Evolutionary conservation across 2,888 invertebrate genomes (phyloP).

Genomic region (Drosophila setosimentum): DNA sequence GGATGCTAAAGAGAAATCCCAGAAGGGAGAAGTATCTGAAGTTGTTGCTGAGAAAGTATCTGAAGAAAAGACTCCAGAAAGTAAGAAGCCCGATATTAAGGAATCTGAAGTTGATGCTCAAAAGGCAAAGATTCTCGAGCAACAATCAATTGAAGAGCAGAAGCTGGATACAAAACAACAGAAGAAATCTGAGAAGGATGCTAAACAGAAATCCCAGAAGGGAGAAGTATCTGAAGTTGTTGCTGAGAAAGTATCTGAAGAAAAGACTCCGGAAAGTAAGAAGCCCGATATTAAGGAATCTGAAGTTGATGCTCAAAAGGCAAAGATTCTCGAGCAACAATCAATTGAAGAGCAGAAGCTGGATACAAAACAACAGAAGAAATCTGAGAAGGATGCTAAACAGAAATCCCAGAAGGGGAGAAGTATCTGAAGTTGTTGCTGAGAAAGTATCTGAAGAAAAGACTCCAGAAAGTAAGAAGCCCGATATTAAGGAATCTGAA

Average conservation of each 20-base stretch:
- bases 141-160: not conserved
- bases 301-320: not conserved
- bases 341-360: not conserved
- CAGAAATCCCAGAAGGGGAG: not conserved
- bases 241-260: slow-evolving; percentile 12
- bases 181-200: slow-evolving; percentile 1
- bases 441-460: not conserved
- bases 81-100: not conserved
- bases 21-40: slow-evolving; percentile 1
- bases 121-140: slow-evolving; percentile 7
- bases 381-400: not conserved
- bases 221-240: slow-evolving; percentile 17
- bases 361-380: fast-evolving
- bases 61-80: not conserved
- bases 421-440: not conserved
- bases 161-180: not conserved
- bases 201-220: not conserved
- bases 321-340: not conserved
- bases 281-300: not conserved
- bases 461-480: fast-evolving
- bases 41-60: slow-evolving; percentile 8
- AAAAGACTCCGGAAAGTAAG: not conserved
- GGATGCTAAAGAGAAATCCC: fast-evolving
- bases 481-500: not conserved
- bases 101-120: not conserved